Evolutionary conservation across 2,113 vertebrate species (phyloP), one percentile per base, ranked within the genome.

Genomic region (Gracilinanus agilis): DNA sequence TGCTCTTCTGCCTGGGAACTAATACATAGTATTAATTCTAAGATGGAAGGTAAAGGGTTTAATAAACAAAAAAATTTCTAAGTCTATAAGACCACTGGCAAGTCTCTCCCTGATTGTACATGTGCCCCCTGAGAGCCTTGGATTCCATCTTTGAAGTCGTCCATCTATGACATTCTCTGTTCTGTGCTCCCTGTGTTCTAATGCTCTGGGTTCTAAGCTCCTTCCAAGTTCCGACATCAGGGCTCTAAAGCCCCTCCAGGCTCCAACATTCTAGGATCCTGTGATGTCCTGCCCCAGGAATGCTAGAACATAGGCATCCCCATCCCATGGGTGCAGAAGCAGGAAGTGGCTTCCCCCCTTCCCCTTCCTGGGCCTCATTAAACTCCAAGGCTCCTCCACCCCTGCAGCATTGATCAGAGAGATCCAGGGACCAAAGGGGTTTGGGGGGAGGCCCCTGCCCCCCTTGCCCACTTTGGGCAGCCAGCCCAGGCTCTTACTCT

Each of bases 371-470:
- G 93, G 54, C 75, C 92, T 9, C 6, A 9, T 89, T 40, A 88
- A 93, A 9, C 55, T 91, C 75, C 75, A 8, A 67, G 10, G 29
- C 75, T 93, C 40, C 91, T 54, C 75, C 88, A 54, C 0, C 92
- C 96, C 95, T 94, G 95, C 92, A 96, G 89, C 94, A 91, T 94
- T 40, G 96, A 95, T 94, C 97, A 97, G 97, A 94, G n/a, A 25
- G 29, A 94, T 34, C 34, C 34, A 21, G 93, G 92, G 90, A 95
- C 91, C 94, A 54, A 90, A 34, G 61, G 49, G 94, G 54, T 93
- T 49, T 56, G 61, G 91, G 94, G 54, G 90, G 93, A 94, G 94
- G 53, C 55, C 89, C 49, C 54, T 24, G 58, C 91, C 23, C 95
- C 92, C 90, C 40, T 25, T 29, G 93, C 92, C 96, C 88, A 53